These are phyloP conservation scores for Alaudala cheleensis DNA, from an alignment of 2,113 vertebrate species.

Conservation along the genomic window DNA sequence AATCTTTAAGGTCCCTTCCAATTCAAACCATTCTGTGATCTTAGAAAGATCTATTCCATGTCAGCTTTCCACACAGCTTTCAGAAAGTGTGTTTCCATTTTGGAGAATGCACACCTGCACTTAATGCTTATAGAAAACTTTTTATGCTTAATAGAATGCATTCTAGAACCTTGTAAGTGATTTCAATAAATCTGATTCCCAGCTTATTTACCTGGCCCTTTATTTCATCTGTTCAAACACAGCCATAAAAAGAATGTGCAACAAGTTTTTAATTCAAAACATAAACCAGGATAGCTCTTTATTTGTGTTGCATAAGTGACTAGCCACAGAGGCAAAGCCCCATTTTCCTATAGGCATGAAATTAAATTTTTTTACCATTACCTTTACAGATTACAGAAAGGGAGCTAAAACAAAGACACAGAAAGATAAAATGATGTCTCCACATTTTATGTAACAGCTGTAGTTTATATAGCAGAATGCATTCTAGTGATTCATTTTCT, in stretches of 20 bases:
- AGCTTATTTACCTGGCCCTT: not conserved
- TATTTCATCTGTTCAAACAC: constrained; percentile 4
- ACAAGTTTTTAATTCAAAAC: not conserved
- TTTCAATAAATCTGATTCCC: not conserved
- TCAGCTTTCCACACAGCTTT: not conserved
- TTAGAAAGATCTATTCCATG: not conserved
- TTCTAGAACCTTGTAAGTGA: not conserved
- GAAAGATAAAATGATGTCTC: not conserved
- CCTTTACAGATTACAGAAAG: not conserved
- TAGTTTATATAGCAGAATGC: not conserved
- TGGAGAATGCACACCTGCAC: not conserved
- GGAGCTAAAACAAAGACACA: not conserved
- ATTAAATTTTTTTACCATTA: not conserved
- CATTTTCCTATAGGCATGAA: not conserved
- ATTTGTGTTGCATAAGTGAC: not conserved
- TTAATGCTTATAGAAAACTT: not conserved
- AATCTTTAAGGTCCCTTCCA: not conserved
- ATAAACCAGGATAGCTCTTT: not conserved
- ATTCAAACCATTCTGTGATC: not conserved
- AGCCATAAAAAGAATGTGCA: not conserved
- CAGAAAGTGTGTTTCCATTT: not conserved
- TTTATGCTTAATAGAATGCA: not conserved
- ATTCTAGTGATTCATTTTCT: not conserved
- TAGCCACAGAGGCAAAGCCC: not conserved
- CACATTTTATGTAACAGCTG: not conserved